A percentile compares a stretch with the other conserved stretches of the same genome.
These are phyloP conservation scores for Alosa alosa DNA, from an alignment of 2,113 vertebrate genomes.

Conservation along the genomic window DNA sequence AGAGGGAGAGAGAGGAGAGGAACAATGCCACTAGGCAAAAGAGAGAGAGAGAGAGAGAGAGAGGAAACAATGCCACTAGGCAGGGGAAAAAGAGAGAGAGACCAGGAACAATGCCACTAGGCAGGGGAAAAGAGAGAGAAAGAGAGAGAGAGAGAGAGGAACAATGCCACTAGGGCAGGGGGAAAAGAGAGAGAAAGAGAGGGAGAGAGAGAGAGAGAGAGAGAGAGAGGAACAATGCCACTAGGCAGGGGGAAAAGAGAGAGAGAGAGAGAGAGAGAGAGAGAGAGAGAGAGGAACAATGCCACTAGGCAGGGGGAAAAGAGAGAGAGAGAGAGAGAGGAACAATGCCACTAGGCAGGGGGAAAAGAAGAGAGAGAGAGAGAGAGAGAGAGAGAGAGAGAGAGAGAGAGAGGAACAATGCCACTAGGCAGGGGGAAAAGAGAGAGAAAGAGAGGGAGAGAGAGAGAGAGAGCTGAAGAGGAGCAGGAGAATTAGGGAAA, in stretches of 20 bases:
- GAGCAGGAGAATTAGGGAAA: background rate
- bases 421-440: background rate
- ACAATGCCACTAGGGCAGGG: background rate
- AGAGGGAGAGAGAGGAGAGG: background rate
- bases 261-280: background rate
- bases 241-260: too few species aligned
- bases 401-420: constrained; percentile 13
- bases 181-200: background rate
- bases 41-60: background rate
- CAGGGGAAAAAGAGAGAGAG: background rate
- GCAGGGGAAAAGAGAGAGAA: too few species aligned
- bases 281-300: constrained; percentile 16
- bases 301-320: background rate
- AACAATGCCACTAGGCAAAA: background rate
- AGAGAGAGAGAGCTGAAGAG: too few species aligned
- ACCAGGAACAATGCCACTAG: too few species aligned
- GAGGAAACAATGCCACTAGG: background rate
- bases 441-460: background rate
- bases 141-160: background rate
- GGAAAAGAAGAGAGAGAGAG: constrained; percentile 33
- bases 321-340: background rate
- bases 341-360: too few species aligned
- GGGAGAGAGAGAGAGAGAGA: constrained; percentile 18
- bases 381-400: background rate
- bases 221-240: too few species aligned